Conservation (phyloP, 2,797 vertebrate genomes). For the Enteromius fasciolatus region DNA sequence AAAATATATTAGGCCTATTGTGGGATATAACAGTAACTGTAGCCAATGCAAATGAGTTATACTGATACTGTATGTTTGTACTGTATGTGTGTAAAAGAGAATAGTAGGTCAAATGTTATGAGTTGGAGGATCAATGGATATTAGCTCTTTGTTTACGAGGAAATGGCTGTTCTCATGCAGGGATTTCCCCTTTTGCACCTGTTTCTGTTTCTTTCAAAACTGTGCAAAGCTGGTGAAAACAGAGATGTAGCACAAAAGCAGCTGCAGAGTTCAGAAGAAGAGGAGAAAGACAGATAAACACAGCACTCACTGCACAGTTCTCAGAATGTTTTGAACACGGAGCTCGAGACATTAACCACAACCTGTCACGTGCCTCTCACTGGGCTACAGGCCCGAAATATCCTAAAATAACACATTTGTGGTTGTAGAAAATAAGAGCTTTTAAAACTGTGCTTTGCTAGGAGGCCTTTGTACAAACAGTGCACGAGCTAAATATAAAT, state of each 20-base stretch:
- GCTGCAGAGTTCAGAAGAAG: neutral
- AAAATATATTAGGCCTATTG: neutral
- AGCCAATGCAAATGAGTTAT: neutral
- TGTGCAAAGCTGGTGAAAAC: neutral
- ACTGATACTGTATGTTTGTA: neutral
- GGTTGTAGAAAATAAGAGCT: neutral
- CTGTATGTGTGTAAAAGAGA: neutral
- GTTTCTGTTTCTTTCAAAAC: neutral
- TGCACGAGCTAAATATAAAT: neutral
- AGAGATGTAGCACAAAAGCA: neutral
- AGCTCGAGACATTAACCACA: slow-evolving; percentile 14
- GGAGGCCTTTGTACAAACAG: neutral
- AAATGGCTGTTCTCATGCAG: neutral
- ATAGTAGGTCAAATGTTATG: neutral
- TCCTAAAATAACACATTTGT: neutral
- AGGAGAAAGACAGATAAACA: neutral
- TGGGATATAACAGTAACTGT: neutral
- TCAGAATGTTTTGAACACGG: slow-evolving; percentile 17
- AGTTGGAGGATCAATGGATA: slow-evolving; percentile 2
- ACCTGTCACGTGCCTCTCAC: slow-evolving; percentile 23
- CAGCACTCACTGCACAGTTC: neutral
- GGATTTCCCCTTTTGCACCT: slow-evolving; percentile 5
- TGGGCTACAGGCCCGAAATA: neutral
- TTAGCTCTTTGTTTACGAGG: neutral
- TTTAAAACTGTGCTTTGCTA: neutral